Evolutionary conservation across 1,140 invertebrate species (phyloP).

Genomic region (Frieseomelitta varia): DNA sequence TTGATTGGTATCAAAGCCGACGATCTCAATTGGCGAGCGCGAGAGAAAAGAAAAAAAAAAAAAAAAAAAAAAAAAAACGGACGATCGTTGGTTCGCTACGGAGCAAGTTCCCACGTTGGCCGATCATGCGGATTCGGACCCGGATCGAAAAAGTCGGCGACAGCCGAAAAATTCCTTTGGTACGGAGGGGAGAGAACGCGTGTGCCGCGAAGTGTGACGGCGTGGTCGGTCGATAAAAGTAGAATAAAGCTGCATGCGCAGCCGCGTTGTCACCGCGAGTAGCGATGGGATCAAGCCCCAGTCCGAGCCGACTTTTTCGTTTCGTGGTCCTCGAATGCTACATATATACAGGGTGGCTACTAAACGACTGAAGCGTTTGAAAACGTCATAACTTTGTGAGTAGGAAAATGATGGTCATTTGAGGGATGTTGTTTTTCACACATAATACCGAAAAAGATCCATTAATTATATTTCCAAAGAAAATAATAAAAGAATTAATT

Average conservation of each 20-base stretch:
- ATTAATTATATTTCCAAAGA: no score
- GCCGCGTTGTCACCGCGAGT: conserved; percentile 13
- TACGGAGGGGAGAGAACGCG: not conserved
- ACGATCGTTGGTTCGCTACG: not conserved
- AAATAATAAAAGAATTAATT: no score
- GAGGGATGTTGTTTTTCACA: no score
- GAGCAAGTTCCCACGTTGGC: not conserved
- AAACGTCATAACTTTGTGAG: no score
- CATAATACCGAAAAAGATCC: no score
- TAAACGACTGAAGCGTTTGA: no score
- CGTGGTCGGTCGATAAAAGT: conserved; percentile 53
- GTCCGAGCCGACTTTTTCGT: no score
- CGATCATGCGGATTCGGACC: not conserved
- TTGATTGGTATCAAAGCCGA: not conserved
- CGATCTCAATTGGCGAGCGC: not conserved
- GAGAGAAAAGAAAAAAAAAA: not conserved
- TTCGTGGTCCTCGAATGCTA: no score
- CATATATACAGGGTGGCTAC: no score
- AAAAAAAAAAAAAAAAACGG: no score
- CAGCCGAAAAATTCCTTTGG: conserved; percentile 4
- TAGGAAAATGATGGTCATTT: no score
- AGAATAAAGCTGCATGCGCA: conserved; percentile 57
- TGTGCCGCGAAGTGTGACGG: conserved; percentile 28
- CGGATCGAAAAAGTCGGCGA: not conserved
- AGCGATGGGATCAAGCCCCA: no score